Evolutionary conservation across 2,888 invertebrate species (phyloP), one percentile per base, ranked within the genome.

Genomic region (Drosophila macrospina): DNA sequence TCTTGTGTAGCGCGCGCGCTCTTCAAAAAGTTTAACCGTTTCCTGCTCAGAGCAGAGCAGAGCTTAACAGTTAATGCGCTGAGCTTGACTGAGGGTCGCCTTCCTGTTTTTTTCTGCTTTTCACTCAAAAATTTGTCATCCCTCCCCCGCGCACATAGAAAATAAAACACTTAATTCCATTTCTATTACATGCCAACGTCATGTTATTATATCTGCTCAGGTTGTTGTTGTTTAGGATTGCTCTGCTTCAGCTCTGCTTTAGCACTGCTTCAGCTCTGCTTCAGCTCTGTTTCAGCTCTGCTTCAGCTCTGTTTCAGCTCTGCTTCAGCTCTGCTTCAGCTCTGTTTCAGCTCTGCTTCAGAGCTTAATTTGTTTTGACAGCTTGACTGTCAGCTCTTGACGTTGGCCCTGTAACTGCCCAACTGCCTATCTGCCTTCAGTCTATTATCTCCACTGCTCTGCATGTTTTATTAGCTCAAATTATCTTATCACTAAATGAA

Each of bases 1-100:
- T 28, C 8, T 5, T 36, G 1, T 15, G 1, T 24, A 10, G 39
- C 42, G 45, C 45, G 61, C 63, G 41, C 62, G 66, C 75, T 78
- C 20, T 64, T 62, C 34, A 72, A 88, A 57, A 85, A 88, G 88
- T 75, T 86, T 79, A 86, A 79, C 89, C 85, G 89, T 74, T 86
- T 87, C 67, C 69, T 79, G 73, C 72, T 84, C 68, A 68, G 63
- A 36, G 51, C 45, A 48, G 48, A 77, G 73, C 34, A 67, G 86
- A 67, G 86, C 80, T 79, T 76, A 69, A 59, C 77, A 78, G 66
- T 76, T 69, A 69, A 77, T 64, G 44, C 26, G 30, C 59, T 65
- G 63, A 80, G 78, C 78, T 65, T 65, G 48, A 55, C 59, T 62
- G 62, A 74, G 74, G 68, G 74, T 47, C 74, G 68, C 54, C 69